Base-by-base conservation (phyloP, 1,140 invertebrate species). In the Monochamus saltuarius region DNA sequence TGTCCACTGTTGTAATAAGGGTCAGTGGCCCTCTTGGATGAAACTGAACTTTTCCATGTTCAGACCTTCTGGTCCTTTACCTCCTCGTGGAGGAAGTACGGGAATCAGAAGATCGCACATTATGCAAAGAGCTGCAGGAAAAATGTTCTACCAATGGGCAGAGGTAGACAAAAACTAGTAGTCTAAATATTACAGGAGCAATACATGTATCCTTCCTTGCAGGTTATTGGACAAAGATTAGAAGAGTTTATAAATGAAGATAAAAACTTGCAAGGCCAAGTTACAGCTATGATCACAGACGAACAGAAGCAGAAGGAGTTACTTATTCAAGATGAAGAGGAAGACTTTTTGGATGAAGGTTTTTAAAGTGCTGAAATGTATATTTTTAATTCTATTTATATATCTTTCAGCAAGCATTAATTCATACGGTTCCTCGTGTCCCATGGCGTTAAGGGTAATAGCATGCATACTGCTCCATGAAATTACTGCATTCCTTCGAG, bases 281-380 rank as follows among this genome's bases (percentile, higher is more conserved):
- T 92, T 0, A 83, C 87, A 35, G 79, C 83, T 4, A 82, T 90
- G 64, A 82, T 68, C 9, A 34, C 34, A 0, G 94, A 97, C 76
- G 93, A 95, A 40, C 83, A 82, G 36, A 91, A 89, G 63, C 90
- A 92, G 71, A 87, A 88, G 54, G 92, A 97, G 65, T 79, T 98
- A 1, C 75, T 94, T 54, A 82, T 91, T 42, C 90, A 94, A 77
- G 95, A 99, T 71, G 95, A 98, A 73, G 94, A 99, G 72, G 97
- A 99, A 81, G 95, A 99, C 77, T 99, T 98, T 74, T 80, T 99
- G 6, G 96, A 99, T 80, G 97, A 99, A 86, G 90, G 92, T 94
- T 29, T 29, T 51, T 47, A 6, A 29, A 29, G 22, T 29, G 22
- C 22, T 3, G 22, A 29, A 29, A 3, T 29, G 22, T 29, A 3